Evolutionary conservation across 2,888 invertebrate genomes (phyloP).

Genomic region (Erannis defoliaria): DNA sequence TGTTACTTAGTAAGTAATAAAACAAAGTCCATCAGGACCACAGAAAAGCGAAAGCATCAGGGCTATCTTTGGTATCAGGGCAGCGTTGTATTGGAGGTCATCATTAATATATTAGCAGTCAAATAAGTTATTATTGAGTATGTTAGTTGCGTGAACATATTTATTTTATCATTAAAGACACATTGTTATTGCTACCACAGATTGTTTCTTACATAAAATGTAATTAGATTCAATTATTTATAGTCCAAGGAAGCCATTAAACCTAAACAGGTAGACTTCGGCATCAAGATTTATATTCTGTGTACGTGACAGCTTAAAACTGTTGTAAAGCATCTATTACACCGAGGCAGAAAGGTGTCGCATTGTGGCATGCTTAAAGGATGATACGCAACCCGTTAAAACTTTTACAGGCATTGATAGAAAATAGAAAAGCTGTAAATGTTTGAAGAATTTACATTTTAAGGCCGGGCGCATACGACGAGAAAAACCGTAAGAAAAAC

Average conservation of each 20-base stretch:
- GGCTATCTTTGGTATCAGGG: too few relatives aligned
- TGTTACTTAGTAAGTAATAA: too few relatives aligned
- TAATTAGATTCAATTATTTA: constrained; percentile 21
- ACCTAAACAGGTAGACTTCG: constrained; percentile 14
- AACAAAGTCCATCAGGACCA: too few relatives aligned
- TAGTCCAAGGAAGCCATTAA: constrained; percentile 29
- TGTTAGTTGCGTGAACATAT: too few relatives aligned
- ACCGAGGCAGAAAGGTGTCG: neutral
- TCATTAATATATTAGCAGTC: neutral
- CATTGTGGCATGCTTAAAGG: neutral
- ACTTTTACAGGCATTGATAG: neutral
- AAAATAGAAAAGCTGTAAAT: too few relatives aligned
- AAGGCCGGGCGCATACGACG: too few relatives aligned
- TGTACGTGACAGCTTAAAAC: constrained; percentile 9
- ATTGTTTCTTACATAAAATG: constrained; percentile 1
- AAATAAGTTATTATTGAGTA: neutral
- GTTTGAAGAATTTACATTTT: too few relatives aligned
- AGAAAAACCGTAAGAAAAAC: too few relatives aligned
- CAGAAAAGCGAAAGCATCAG: too few relatives aligned
- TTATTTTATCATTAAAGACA: neutral
- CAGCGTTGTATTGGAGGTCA: too few relatives aligned
- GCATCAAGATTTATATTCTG: constrained; percentile 19
- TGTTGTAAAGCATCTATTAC: neutral
- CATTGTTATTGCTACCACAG: neutral
- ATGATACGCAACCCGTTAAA: neutral